Conservation (phyloP, 2,888 invertebrate genomes). For the Oscheius sp. region DNA sequence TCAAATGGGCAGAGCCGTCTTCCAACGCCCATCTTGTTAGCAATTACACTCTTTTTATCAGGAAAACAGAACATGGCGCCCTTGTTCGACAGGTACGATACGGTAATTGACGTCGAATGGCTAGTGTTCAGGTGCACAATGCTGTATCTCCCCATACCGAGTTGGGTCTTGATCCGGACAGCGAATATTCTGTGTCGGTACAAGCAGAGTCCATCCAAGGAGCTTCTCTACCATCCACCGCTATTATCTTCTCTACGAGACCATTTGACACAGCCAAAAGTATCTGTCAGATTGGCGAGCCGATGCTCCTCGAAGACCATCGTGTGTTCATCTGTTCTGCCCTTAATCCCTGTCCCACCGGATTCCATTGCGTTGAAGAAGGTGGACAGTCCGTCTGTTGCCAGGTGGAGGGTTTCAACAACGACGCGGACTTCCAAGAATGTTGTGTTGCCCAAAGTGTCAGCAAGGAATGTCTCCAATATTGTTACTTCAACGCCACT, state of each 20-base stretch:
- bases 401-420: slow-evolving; percentile 29
- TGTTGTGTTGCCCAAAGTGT: slow-evolving; percentile 57
- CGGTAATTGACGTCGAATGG: background rate
- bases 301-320: slow-evolving; percentile 44
- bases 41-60: slow-evolving; percentile 57
- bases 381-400: slow-evolving; percentile 53
- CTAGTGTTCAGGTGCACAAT: slow-evolving; percentile 36
- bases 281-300: slow-evolving; percentile 53
- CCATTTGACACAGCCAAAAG: slow-evolving; percentile 7
- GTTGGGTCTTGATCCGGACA: slow-evolving; percentile 55
- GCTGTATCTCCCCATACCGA: slow-evolving; percentile 54
- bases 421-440: slow-evolving; percentile 44
- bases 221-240: slow-evolving; percentile 56
- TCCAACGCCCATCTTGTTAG: slow-evolving; percentile 57
- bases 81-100: slow-evolving; percentile 39
- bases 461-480: slow-evolving; percentile 41
- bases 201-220: slow-evolving; percentile 53
- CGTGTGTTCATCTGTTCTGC: slow-evolving; percentile 36
- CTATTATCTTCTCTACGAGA: slow-evolving; percentile 55
- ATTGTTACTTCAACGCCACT: slow-evolving; percentile 54
- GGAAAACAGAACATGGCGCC: slow-evolving; percentile 57
- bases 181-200: slow-evolving; percentile 53
- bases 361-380: slow-evolving; percentile 44
- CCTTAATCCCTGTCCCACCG: slow-evolving; percentile 37
- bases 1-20: slow-evolving; percentile 55